phyloP scores from a whole-genome alignment of 2,113 vertebrate genomes.

The Seriola dumerili region DNA sequence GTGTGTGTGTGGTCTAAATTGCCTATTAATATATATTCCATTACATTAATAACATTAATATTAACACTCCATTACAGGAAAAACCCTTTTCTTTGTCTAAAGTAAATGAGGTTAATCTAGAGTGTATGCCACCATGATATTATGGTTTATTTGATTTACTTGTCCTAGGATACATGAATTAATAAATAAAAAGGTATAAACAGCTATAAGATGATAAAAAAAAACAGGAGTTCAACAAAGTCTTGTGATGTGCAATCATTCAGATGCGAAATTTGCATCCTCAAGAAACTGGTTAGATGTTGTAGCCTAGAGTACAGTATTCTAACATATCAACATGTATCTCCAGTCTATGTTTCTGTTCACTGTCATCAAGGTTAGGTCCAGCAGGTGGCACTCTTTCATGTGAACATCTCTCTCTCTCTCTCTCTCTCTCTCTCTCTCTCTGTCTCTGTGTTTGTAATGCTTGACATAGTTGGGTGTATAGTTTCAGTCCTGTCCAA shows the following conservation, averaged over 20 bases:
- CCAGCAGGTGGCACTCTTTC: conserved; percentile 84
- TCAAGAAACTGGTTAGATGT: not conserved
- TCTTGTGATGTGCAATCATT: not conserved
- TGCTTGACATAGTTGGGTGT: conserved; percentile 62
- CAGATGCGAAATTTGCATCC: not conserved
- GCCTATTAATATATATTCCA: not conserved
- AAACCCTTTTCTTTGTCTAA: not conserved
- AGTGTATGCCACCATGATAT: not conserved
- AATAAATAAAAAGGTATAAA: not conserved
- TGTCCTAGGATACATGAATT: not conserved
- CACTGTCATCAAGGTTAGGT: conserved; percentile 1
- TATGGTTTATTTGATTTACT: not conserved
- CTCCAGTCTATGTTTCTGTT: not conserved
- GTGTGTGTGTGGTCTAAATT: not conserved
- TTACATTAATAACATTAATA: not conserved
- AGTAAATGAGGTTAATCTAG: not conserved
- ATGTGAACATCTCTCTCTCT: conserved; percentile 60
- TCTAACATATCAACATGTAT: conserved; percentile 21
- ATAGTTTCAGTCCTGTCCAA: conserved; percentile 62
- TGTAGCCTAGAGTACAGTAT: conserved; percentile 16
- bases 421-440: not conserved
- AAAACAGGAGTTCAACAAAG: not conserved
- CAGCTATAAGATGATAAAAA: not conserved
- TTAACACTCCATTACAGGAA: not conserved
- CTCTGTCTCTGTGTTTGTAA: not conserved